phyloP scores from a whole-genome alignment of 2,113 vertebrate genomes.

The Cettia cetti region DNA sequence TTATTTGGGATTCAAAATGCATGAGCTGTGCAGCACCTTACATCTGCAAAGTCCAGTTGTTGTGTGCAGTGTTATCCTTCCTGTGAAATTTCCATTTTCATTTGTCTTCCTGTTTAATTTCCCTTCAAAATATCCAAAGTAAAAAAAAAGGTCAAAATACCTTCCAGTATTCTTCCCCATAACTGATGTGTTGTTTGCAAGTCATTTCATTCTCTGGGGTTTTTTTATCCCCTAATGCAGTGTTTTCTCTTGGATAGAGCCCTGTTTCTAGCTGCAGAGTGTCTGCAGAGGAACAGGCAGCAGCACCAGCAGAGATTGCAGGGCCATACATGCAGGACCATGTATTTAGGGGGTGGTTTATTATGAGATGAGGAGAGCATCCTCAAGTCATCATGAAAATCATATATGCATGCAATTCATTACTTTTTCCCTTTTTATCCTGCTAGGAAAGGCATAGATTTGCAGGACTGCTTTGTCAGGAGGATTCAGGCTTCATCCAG shows the following conservation, averaged over 20 bases:
- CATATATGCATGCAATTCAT: neutral
- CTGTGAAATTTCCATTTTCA: neutral
- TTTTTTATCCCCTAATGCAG: neutral
- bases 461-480: neutral
- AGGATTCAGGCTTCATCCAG: neutral
- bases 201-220: neutral
- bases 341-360: neutral
- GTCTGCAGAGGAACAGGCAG: neutral
- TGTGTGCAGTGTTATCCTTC: neutral
- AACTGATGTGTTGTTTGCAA: neutral
- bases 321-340: neutral
- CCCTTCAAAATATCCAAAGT: neutral
- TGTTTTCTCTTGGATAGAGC: neutral
- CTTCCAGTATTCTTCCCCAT: neutral
- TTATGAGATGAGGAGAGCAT: neutral
- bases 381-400: neutral
- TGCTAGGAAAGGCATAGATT: neutral
- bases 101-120: neutral
- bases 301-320: neutral
- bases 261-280: neutral
- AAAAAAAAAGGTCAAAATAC: neutral
- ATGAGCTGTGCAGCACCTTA: neutral
- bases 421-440: neutral
- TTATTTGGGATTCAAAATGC: neutral
- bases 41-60: rapidly evolving